These are phyloP conservation scores for Eunapius fragilis DNA, from an alignment of 37 sponge, comb jelly and placozoan genomes.

Conservation along the genomic window DNA sequence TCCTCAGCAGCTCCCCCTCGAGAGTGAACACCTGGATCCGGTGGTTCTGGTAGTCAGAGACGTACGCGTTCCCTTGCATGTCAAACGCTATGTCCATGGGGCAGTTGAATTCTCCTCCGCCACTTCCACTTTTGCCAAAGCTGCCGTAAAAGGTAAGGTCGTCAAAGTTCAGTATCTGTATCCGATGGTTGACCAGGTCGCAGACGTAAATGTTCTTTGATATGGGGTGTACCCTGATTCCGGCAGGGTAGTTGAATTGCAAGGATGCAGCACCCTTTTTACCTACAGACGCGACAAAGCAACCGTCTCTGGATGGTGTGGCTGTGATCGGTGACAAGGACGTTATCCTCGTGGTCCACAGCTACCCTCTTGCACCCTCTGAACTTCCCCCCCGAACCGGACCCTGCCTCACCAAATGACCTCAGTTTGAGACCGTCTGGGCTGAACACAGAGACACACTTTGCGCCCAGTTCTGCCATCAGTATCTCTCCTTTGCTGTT, in stretches of 20 bases:
- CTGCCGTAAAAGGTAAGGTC: conserved; percentile 46
- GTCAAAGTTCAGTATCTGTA: conserved; percentile 50
- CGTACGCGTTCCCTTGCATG: conserved; percentile 46
- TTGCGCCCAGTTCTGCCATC: not conserved
- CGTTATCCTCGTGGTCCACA: conserved; percentile 16
- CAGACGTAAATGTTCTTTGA: conserved; percentile 47
- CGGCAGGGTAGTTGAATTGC: conserved; percentile 38
- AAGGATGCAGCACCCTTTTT: conserved; percentile 12
- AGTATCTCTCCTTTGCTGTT: conserved; percentile 4
- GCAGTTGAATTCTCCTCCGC: conserved; percentile 45
- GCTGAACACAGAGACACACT: conserved; percentile 12
- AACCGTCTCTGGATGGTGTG: conserved; percentile 58
- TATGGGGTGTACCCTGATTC: conserved; percentile 26
- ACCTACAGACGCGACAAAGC: conserved; percentile 39
- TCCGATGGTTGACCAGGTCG: conserved; percentile 52
- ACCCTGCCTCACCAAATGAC: conserved; percentile 14
- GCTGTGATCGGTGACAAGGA: conserved; percentile 13
- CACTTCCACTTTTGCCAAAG: conserved; percentile 48
- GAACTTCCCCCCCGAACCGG: conserved; percentile 11
- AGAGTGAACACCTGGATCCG: conserved; percentile 60
- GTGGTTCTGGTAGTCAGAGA: conserved; percentile 48
- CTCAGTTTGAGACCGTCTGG: not conserved
- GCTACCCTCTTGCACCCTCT: conserved; percentile 8
- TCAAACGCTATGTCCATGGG: conserved; percentile 55
- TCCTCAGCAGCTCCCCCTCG: conserved; percentile 25